phyloP scores from a whole-genome alignment of 64 coral and sea anemone genomes.

The Dendronephthya gigantea region DNA sequence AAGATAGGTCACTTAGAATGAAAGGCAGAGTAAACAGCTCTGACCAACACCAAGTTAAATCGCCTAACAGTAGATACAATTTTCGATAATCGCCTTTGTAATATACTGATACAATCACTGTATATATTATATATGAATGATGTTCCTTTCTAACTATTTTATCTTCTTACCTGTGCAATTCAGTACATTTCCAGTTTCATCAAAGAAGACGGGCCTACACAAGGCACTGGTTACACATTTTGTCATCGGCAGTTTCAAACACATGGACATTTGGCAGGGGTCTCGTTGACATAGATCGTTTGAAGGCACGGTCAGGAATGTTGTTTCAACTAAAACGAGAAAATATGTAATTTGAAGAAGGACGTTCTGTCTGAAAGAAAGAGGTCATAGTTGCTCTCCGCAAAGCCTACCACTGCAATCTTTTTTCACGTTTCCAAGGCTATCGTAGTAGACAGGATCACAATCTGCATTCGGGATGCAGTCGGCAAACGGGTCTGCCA shows the following conservation, averaged over 20 bases:
- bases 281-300: slow-evolving; percentile 41
- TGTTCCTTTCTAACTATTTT: not conserved
- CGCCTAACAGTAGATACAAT: too few relatives aligned
- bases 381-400: not conserved
- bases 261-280: slow-evolving; percentile 61
- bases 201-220: slow-evolving; percentile 69
- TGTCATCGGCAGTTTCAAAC: slow-evolving; percentile 23
- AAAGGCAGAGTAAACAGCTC: too few relatives aligned
- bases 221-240: slow-evolving; percentile 44
- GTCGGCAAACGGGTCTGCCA: not conserved
- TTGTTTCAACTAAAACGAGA: slow-evolving; percentile 31
- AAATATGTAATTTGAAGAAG: not conserved
- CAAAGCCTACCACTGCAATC: not conserved
- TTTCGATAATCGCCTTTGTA: too few relatives aligned
- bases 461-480: not conserved
- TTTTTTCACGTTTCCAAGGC: not conserved
- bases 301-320: slow-evolving; percentile 44
- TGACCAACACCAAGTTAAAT: too few relatives aligned
- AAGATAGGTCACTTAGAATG: too few relatives aligned
- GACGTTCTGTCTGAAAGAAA: not conserved
- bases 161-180: slow-evolving; percentile 55
- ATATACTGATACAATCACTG: not conserved
- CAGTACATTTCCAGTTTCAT: slow-evolving; percentile 37
- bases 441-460: slow-evolving; percentile 1
- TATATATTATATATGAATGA: not conserved